phyloP scores from a whole-genome alignment of 1,140 invertebrate species.

The Leptinotarsa undecemlineata region DNA sequence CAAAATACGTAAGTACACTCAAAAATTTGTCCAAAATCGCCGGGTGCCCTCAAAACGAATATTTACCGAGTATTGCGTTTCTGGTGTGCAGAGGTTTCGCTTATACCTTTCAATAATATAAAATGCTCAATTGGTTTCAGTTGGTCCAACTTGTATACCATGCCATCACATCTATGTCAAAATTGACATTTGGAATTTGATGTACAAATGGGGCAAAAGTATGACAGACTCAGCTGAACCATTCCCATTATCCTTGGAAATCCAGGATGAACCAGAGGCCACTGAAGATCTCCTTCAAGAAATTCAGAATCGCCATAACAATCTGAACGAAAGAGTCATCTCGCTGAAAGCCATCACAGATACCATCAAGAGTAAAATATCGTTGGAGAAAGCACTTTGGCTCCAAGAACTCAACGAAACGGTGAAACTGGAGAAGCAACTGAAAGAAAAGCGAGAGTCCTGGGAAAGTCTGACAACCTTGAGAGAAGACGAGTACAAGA shows the following conservation, averaged over 20 bases:
- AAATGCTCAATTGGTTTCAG: too few relatives aligned
- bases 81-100: too few relatives aligned
- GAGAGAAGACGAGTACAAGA: neutral
- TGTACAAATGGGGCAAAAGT: neutral
- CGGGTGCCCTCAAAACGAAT: too few relatives aligned
- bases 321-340: neutral
- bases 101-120: too few relatives aligned
- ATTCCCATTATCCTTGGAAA: neutral
- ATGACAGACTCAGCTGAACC: neutral
- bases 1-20: too few relatives aligned
- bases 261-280: neutral
- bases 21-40: too few relatives aligned
- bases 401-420: conserved; percentile 13
- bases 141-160: too few relatives aligned
- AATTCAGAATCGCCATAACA: conserved; percentile 3
- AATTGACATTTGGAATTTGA: too few relatives aligned
- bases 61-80: too few relatives aligned
- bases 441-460: conserved; percentile 14
- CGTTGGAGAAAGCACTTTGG: conserved; percentile 6
- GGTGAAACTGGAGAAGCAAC: neutral
- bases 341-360: conserved; percentile 18
- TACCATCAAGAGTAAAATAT: conserved; percentile 8
- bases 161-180: too few relatives aligned
- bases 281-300: neutral
- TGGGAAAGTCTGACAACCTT: neutral